Base-by-base conservation (phyloP, 2,888 invertebrate genomes). In the Cremastinae sp. region DNA sequence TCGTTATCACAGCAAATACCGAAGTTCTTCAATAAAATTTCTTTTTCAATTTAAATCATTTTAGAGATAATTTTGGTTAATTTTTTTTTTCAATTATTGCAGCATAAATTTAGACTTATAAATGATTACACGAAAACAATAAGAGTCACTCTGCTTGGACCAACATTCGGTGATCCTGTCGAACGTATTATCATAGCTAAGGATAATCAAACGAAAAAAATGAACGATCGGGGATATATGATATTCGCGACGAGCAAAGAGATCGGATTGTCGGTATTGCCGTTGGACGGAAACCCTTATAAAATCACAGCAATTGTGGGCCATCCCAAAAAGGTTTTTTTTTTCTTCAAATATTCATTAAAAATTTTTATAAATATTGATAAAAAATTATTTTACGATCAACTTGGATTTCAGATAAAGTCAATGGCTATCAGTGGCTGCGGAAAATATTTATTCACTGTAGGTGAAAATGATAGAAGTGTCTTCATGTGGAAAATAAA, bases 211-310 rank as follows among this genome's bases (percentile, higher is more conserved):
- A 51, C 78, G 20, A 72, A 77, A 70, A 45, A 53, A 20, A 83
- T 82, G 53, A 86, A 79, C n/a, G n/a, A n/a, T 58, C 87, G 89
- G 18, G 71, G 81, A 41, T 94, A 94, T 84, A 85, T 95, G 82
- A 87, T 94, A 34, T 95, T 94, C 83, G 91, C 92, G 12, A 94
- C 93, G 0, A 91, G 92, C 51, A 93, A 92, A 81, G 91, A 93
- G 80, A 91, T 95, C 5, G 95, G 95, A 0, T 86, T 95, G 16
- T 93, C 94, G 85, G 91, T 93, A 76, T 84, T 94, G 84, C 95
- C 95, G 0, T 88, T 94, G 0, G 94, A 95, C 85, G 96, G 95
- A 0, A 95, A 95, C 87, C 95, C 95, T 3, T 95, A 93, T 90
- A 93, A 92, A 82, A 92, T 92, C 79, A 90, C 92, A 0, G 93